A percentile compares a stretch with the other conserved stretches of the same genome.
Conservation (phyloP, 2,797 vertebrate species). For the Austrolebias charrua region DNA sequence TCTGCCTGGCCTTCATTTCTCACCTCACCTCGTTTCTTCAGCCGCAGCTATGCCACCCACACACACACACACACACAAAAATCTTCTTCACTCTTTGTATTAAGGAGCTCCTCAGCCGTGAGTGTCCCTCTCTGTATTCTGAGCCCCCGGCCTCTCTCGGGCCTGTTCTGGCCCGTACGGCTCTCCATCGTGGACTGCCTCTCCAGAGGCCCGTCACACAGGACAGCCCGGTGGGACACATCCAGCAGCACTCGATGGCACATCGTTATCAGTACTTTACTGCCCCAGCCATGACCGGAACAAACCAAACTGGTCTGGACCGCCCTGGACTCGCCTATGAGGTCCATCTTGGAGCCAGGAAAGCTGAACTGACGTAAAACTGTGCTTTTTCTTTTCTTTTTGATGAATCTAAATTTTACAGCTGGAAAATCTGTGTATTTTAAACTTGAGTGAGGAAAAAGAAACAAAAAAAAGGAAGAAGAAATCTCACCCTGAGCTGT, state of each 20-base stretch:
- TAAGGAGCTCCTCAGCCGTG: conserved; percentile 42
- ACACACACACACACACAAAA: neutral
- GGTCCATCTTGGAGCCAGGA: conserved; percentile 57
- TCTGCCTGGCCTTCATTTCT: conserved; percentile 9
- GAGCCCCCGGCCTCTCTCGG: conserved; percentile 34
- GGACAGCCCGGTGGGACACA: conserved; percentile 27
- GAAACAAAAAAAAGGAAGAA: conserved; percentile 40
- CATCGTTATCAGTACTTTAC: conserved; percentile 22
- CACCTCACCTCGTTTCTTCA: neutral
- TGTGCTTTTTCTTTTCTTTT: conserved; percentile 58
- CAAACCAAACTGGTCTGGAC: conserved; percentile 37
- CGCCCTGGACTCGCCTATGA: conserved; percentile 40
- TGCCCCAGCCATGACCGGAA: conserved; percentile 40
- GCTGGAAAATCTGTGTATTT: conserved; percentile 70
- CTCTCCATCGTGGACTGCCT: conserved; percentile 25
- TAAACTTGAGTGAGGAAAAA: conserved; percentile 55
- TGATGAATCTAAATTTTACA: conserved; percentile 64
- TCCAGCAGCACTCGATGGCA: conserved; percentile 51
- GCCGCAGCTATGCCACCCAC: neutral
- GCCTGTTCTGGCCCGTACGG: conserved; percentile 2
- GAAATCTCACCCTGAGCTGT: conserved; percentile 61
- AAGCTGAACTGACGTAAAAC: conserved; percentile 68
- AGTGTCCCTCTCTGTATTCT: conserved; percentile 28
- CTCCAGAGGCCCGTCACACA: conserved; percentile 39
- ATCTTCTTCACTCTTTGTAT: conserved; percentile 24